Percentiles rank a stretch among this genome's conserved stretches.
phyloP scores from a whole-genome alignment of 2,888 invertebrate genomes.

The Eupeodes luniger region DNA sequence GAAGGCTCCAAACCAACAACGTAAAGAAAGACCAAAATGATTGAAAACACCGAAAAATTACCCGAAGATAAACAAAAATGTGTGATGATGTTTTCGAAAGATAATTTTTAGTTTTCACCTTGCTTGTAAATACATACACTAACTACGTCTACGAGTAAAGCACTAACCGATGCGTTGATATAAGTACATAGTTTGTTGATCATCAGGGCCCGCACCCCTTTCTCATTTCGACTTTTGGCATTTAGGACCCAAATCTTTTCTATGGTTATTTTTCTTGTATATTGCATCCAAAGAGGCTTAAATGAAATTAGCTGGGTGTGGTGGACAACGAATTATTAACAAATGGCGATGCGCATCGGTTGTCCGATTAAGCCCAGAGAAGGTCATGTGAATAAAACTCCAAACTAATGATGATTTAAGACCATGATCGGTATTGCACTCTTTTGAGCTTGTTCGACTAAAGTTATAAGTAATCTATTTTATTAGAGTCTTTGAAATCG shows the following conservation, averaged over 20 bases:
- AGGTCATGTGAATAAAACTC: slow-evolving; percentile 16
- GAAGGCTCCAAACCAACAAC: neutral
- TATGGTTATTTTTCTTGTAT: neutral
- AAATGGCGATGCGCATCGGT: neutral
- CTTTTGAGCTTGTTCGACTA: neutral
- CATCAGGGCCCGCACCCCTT: slow-evolving; percentile 35
- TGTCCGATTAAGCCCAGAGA: neutral
- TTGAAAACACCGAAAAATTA: slow-evolving; percentile 35
- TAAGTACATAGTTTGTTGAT: neutral
- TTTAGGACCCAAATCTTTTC: slow-evolving; percentile 6
- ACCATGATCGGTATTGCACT: neutral
- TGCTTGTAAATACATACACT: neutral
- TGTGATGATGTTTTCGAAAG: slow-evolving; percentile 30
- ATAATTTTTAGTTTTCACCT: slow-evolving; percentile 26
- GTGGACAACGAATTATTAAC: neutral
- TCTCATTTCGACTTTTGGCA: slow-evolving; percentile 46
- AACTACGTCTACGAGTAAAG: neutral
- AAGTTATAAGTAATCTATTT: too few relatives aligned
- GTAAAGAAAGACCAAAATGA: slow-evolving; percentile 21
- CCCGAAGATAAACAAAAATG: slow-evolving; percentile 37
- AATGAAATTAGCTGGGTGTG: slow-evolving; percentile 17
- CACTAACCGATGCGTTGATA: neutral
- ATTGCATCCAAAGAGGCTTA: neutral
- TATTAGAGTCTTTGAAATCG: too few relatives aligned
- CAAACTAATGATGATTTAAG: neutral